These are phyloP conservation scores for Entosphenus tridentatus DNA, from an alignment of 2,113 vertebrate species.

Conservation along the genomic window DNA sequence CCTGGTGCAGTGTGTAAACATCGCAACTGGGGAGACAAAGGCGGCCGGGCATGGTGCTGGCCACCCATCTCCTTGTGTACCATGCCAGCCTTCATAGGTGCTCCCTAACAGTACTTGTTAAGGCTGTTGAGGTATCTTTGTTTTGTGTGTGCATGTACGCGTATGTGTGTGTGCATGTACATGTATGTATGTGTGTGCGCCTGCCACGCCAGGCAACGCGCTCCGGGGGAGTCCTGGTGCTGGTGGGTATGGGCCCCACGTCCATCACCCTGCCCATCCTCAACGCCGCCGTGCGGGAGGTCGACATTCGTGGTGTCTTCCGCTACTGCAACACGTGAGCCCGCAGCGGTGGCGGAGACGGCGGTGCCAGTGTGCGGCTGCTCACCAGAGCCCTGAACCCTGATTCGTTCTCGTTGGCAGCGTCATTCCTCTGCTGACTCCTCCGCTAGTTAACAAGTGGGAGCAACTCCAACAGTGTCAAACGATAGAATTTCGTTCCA, in stretches of 20 bases:
- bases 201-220: slow-evolving; percentile 35
- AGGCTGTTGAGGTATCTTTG: no score
- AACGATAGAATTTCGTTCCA: background rate
- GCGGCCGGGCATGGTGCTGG: no score
- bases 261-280: slow-evolving; percentile 47
- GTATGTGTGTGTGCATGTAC: no score
- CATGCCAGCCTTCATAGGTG: no score
- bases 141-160: no score
- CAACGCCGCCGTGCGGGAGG: slow-evolving; percentile 40
- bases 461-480: background rate
- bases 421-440: background rate
- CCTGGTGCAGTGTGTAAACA: no score
- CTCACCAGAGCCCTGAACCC: background rate
- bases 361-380: background rate
- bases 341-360: no score
- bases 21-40: no score
- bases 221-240: slow-evolving; percentile 56
- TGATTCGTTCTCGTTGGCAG: background rate
- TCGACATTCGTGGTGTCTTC: slow-evolving; percentile 78
- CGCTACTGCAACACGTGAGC: slow-evolving; percentile 91
- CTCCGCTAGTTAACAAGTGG: background rate
- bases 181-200: background rate
- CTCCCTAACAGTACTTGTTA: no score
- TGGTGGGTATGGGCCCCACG: slow-evolving; percentile 50
- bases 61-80: no score